A percentile compares a stretch with the other conserved stretches of the same genome.
These are phyloP conservation scores for Typhlichthys eigenmanni DNA, from an alignment of 2,797 vertebrate species.

Conservation along the genomic window DNA sequence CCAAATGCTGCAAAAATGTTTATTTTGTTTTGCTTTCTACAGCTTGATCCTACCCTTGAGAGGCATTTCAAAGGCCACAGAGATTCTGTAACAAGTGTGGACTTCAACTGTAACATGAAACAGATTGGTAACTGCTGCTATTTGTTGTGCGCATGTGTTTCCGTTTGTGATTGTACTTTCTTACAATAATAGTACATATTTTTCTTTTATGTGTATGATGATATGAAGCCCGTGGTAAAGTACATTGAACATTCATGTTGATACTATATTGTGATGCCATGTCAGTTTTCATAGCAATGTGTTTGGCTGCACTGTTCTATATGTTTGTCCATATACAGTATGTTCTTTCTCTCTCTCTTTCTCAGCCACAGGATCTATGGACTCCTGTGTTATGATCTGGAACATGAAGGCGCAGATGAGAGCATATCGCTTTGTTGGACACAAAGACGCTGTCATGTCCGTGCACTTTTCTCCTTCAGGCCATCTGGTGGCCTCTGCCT, in stretches of 20 bases:
- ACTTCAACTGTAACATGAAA: slow-evolving; percentile 88
- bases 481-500: slow-evolving; percentile 90
- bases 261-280: neutral
- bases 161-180: neutral
- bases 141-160: slow-evolving; percentile 4
- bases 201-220: too few relatives aligned
- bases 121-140: slow-evolving; percentile 82
- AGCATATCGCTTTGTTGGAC: slow-evolving; percentile 90
- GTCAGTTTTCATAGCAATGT: neutral
- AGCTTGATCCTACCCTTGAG: slow-evolving; percentile 92
- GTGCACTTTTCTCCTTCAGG: slow-evolving; percentile 95
- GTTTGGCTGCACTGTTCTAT: neutral
- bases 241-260: too few relatives aligned
- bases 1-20: too few relatives aligned
- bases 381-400: slow-evolving; percentile 94
- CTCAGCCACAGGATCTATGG: slow-evolving; percentile 89
- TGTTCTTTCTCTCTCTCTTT: neutral
- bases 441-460: slow-evolving; percentile 88
- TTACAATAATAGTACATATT: neutral
- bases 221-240: too few relatives aligned
- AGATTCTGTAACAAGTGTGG: slow-evolving; percentile 88
- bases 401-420: slow-evolving; percentile 91
- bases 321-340: neutral
- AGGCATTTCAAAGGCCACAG: slow-evolving; percentile 92
- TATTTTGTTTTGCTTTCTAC: slow-evolving; percentile 13